Base-by-base conservation (phyloP, 2,113 vertebrate genomes). In the Clarias batrachus region DNA sequence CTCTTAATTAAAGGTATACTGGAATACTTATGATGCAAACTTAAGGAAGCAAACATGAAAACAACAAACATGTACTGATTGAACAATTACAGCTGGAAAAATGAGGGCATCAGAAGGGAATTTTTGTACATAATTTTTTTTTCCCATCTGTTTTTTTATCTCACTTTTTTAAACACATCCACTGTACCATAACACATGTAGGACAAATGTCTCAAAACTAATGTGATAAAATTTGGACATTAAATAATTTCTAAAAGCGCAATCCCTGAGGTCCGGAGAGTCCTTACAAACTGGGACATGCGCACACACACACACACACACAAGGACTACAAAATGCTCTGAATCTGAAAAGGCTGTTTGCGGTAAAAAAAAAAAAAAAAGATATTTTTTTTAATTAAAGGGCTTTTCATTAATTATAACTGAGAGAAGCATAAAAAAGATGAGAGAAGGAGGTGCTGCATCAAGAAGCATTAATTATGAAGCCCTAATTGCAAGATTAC, bases 251-350 rank as follows among this genome's bases (percentile, higher is more conserved):
- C 76, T 76, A 57, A 83, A 83, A 65, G 54, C 71, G 60, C 54
- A 86, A 80, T 90, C 87, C 87, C 89, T 90, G 87, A 90, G 89
- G 79, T 88, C 41, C 16, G 52, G 56, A 71, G 59, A 52, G 48
- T 48, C 62, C 73, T 19, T 76, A 65, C 17, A 81, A 21, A 5
- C 1, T 8, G 25, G 85, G 30, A 59, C 17, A 19, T 10, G 60
- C 56, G 37, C 56, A 60, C 62, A 63, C 62, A n/a, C 62, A 65
- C 62, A 65, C 33, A 41, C 41, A 41, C 41, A 63, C 27, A 54
- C 16, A 16, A 63, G 17, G 27, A 83, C 65, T n/a, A 84, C 37
- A 66, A 56, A 85, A 37, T 62, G 62, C 41, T 77, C 37, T 37
- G n/a, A 21, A 33, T 56, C 74, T 17, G 12, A 85, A 62, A 76